A percentile compares a stretch with the other conserved stretches of the same genome.
Conservation (phyloP, 2,113 vertebrate genomes). For the Opisthocomus hoazin region DNA sequence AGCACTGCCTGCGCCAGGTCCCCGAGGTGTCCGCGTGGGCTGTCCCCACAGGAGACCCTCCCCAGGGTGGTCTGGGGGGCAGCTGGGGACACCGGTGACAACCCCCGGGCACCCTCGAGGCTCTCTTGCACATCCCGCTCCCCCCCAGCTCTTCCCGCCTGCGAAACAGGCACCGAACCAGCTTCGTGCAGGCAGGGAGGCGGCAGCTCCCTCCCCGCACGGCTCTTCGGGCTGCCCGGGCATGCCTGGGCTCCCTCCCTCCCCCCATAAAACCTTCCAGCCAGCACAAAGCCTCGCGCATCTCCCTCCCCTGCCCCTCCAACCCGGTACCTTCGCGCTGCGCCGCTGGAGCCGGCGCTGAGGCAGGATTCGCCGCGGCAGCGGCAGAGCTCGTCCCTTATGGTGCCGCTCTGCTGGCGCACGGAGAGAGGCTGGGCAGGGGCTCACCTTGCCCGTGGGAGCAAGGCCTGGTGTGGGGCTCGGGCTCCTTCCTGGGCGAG, state of each 20-base stretch:
- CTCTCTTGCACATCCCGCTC: background rate
- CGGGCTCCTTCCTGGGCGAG: background rate
- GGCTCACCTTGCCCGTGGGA: background rate
- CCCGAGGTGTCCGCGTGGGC: background rate
- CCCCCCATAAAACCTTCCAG: background rate
- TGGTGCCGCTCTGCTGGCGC: background rate
- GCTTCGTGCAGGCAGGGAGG: background rate
- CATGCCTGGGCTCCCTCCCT: background rate
- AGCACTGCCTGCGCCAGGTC: background rate
- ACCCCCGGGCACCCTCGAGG: background rate
- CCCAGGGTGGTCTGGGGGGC: background rate
- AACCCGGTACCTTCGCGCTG: background rate
- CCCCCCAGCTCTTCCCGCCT: background rate
- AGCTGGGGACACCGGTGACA: no score
- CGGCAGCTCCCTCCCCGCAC: background rate
- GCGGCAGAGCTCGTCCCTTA: background rate
- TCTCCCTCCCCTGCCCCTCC: background rate
- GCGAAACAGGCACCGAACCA: background rate
- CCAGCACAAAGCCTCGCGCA: background rate
- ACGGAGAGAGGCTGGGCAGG: accelerated
- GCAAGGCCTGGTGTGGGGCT: background rate
- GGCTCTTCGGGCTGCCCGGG: background rate
- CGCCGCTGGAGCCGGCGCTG: background rate
- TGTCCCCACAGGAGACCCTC: background rate
- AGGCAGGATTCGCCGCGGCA: background rate